A percentile compares a stretch with the other conserved stretches of the same genome.
Conservation (phyloP, 2,888 invertebrate species). For the Laothoe populi region DNA sequence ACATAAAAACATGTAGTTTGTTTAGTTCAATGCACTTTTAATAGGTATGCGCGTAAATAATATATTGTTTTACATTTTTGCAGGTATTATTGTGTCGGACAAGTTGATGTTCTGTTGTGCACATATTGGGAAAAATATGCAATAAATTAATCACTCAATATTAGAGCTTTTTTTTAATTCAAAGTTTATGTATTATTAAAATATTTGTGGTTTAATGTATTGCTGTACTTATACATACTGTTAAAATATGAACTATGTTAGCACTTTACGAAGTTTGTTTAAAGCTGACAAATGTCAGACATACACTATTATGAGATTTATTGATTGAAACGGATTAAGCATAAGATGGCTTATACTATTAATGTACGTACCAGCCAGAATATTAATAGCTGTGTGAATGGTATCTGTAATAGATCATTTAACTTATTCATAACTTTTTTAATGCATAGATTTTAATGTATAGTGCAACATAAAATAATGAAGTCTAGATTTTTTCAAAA, state of each 20-base stretch:
- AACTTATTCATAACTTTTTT: constrained; percentile 35
- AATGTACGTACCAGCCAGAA: constrained; percentile 53
- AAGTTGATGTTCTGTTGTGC: constrained; percentile 41
- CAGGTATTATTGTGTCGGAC: constrained; percentile 5
- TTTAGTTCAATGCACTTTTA: too few species aligned
- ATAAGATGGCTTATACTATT: neutral
- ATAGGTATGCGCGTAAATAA: too few species aligned
- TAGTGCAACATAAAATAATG: constrained; percentile 20
- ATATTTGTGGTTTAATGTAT: constrained; percentile 34
- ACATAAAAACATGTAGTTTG: too few species aligned
- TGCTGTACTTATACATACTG: constrained; percentile 30
- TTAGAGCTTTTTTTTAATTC: constrained; percentile 37
- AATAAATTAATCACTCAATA: constrained; percentile 38
- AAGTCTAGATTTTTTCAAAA: constrained; percentile 13
- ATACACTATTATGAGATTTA: constrained; percentile 17
- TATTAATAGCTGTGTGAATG: constrained; percentile 67
- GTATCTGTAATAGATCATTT: constrained; percentile 40
- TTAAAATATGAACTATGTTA: constrained; percentile 26
- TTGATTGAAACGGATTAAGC: constrained; percentile 26
- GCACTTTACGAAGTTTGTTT: neutral
- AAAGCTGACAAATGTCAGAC: neutral
- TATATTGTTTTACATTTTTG: constrained; percentile 46
- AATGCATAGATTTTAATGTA: constrained; percentile 29
- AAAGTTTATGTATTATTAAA: constrained; percentile 30
- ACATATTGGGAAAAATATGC: constrained; percentile 49